Evolutionary conservation across 1,140 invertebrate species (phyloP).

Genomic region (Zaprionus africanus): DNA sequence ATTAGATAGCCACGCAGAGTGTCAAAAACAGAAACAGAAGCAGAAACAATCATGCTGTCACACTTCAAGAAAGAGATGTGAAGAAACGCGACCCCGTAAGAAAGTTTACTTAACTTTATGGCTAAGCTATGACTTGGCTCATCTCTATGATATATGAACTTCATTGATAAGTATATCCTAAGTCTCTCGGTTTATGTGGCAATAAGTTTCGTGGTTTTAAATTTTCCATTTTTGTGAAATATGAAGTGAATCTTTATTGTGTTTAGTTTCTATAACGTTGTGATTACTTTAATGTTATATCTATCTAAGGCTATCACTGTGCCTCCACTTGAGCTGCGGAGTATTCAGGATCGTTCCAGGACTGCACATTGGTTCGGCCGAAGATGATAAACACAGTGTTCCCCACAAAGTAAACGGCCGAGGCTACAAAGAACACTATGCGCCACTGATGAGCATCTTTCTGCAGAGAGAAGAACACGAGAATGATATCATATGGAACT

Average conservation of each 20-base stretch:
- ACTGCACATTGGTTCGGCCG: constrained; percentile 86
- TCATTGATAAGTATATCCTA: neutral
- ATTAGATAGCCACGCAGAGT: constrained; percentile 26
- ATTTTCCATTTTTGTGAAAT: neutral
- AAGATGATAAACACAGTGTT: constrained; percentile 89
- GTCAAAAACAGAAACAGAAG: neutral
- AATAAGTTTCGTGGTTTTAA: neutral
- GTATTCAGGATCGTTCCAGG: constrained; percentile 87
- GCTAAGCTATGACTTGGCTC: neutral
- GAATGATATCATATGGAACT: neutral
- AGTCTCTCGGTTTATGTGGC: neutral
- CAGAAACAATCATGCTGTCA: neutral
- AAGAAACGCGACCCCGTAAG: neutral
- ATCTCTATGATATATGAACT: neutral
- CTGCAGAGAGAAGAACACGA: constrained; percentile 64
- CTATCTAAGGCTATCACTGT: neutral
- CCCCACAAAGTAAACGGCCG: constrained; percentile 88
- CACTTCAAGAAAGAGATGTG: neutral
- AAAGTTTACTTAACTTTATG: neutral
- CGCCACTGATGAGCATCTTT: constrained; percentile 87
- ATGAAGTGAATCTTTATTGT: neutral
- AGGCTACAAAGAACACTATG: constrained; percentile 89
- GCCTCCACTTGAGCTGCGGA: constrained; percentile 14
- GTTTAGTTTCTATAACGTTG: neutral
- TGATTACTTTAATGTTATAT: neutral